Conservation (phyloP, 2,113 vertebrate genomes). For the Tichodroma muraria region DNA sequence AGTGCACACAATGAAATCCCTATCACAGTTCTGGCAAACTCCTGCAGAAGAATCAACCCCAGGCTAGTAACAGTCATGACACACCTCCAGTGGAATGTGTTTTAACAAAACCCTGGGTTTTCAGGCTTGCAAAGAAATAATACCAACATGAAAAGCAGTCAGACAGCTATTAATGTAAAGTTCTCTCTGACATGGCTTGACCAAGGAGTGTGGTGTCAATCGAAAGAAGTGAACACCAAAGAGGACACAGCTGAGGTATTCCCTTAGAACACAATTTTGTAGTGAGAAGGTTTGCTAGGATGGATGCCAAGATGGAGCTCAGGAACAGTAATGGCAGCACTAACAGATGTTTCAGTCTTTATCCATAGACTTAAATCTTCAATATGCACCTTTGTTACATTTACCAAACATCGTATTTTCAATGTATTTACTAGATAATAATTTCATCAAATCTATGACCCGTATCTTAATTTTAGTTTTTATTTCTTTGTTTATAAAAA, state of each 20-base stretch:
- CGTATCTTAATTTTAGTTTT: background rate
- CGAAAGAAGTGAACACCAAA: background rate
- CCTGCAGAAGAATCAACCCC: background rate
- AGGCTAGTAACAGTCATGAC: constrained; percentile 32
- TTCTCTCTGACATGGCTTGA: background rate
- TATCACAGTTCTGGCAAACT: background rate
- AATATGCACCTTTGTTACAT: background rate
- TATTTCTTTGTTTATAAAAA: background rate
- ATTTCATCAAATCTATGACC: background rate
- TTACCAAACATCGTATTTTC: background rate
- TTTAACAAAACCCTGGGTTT: background rate
- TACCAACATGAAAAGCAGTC: background rate
- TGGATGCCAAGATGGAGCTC: background rate
- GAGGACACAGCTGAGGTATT: background rate
- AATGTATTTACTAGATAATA: background rate
- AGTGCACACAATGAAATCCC: background rate
- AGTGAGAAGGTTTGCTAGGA: background rate
- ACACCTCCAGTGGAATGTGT: constrained; percentile 4
- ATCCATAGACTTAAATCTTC: background rate
- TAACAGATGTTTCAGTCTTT: background rate
- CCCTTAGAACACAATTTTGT: background rate
- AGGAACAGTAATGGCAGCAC: background rate
- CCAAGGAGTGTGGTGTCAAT: background rate
- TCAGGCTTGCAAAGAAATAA: background rate
- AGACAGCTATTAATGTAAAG: background rate